These are phyloP conservation scores for Pseudococcus jackbeardsleyi DNA, from an alignment of 2,888 invertebrate genomes.

Conservation along the genomic window DNA sequence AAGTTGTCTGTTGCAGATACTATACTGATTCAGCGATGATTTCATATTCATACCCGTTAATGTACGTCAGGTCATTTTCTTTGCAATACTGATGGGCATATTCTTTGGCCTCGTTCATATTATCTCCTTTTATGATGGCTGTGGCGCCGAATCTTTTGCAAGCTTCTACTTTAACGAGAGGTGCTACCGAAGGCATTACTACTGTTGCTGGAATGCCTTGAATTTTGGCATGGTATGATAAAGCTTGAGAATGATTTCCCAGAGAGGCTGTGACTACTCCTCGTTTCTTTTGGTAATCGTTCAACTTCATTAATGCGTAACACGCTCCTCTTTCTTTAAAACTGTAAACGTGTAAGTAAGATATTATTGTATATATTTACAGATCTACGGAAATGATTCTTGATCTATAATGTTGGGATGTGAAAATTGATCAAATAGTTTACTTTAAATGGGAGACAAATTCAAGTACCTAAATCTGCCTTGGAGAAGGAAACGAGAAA, in stretches of 20 bases:
- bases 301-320: slow-evolving; percentile 83
- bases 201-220: slow-evolving; percentile 83
- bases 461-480: too few relatives aligned
- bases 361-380: too few relatives aligned
- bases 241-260: slow-evolving; percentile 92
- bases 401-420: too few relatives aligned
- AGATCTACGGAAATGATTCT: too few relatives aligned
- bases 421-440: too few relatives aligned
- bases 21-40: neutral
- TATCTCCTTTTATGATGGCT: slow-evolving; percentile 84
- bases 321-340: slow-evolving; percentile 96
- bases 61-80: slow-evolving; percentile 81
- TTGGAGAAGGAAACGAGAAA: too few relatives aligned
- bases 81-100: slow-evolving; percentile 83
- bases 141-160: slow-evolving; percentile 88
- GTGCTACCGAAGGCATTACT: slow-evolving; percentile 95
- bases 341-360: slow-evolving; percentile 71
- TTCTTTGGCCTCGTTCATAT: slow-evolving; percentile 87
- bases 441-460: too few relatives aligned
- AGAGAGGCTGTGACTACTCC: slow-evolving; percentile 95
- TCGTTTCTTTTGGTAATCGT: slow-evolving; percentile 77
- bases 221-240: slow-evolving; percentile 83
- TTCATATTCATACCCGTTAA: slow-evolving; percentile 82
- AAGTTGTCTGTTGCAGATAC: neutral
- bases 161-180: slow-evolving; percentile 94